These are phyloP conservation scores for Astyanax mexicanus DNA, from an alignment of 2,797 vertebrate genomes.

Conservation along the genomic window DNA sequence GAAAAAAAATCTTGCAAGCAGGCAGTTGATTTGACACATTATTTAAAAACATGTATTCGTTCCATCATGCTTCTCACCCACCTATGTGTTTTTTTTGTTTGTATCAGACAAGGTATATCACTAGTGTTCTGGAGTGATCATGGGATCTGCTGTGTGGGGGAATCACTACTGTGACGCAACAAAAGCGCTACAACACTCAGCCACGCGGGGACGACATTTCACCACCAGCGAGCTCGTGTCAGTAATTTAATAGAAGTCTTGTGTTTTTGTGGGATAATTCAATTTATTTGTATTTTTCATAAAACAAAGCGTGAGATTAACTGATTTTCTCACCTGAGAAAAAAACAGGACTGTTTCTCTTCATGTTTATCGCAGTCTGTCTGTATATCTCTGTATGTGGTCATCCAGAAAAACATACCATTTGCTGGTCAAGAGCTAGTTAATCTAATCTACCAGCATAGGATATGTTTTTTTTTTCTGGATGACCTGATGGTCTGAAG, in stretches of 20 bases:
- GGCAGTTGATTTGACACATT: too few relatives aligned
- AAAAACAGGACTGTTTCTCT: not conserved
- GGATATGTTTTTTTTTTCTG: too few relatives aligned
- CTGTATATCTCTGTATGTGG: not conserved
- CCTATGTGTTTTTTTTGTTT: too few relatives aligned
- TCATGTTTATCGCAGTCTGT: not conserved
- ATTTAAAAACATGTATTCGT: too few relatives aligned
- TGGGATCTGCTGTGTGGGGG: not conserved
- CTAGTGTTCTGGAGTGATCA: not conserved
- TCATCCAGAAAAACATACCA: too few relatives aligned
- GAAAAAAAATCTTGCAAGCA: too few relatives aligned
- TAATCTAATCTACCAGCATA: too few relatives aligned
- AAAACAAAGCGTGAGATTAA: not conserved
- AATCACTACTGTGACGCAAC: not conserved
- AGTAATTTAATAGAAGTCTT: not conserved
- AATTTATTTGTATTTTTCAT: not conserved
- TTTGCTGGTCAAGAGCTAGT: too few relatives aligned
- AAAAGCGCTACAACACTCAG: not conserved
- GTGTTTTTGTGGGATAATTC: not conserved
- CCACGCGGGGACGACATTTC: slow-evolving; percentile 53
- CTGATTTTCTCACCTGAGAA: not conserved
- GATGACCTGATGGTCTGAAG: too few relatives aligned
- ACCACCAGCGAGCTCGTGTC: slow-evolving; percentile 2
- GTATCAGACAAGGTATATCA: not conserved
- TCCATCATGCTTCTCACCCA: too few relatives aligned